A percentile compares a stretch with the other conserved stretches of the same genome.
Conservation (phyloP, 2,888 invertebrate genomes). For the Chrysopilus asiliformis region DNA sequence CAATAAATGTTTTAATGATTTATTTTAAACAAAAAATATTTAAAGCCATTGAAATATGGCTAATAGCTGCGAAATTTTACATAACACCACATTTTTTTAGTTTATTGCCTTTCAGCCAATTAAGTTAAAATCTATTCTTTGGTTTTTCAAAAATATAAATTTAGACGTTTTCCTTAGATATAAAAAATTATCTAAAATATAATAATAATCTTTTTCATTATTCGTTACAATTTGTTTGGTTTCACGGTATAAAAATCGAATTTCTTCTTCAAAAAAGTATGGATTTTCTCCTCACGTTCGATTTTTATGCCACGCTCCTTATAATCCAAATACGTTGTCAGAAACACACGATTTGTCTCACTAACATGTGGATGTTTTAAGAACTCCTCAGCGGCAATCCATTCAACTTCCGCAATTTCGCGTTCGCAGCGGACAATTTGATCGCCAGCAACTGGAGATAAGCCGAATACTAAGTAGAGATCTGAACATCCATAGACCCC, state of each 20-base stretch:
- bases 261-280: conserved; percentile 28
- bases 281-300: conserved; percentile 38
- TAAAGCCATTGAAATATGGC: too few relatives aligned
- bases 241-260: conserved; percentile 22
- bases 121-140: too few relatives aligned
- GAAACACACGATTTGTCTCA: conserved; percentile 54
- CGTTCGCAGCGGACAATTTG: conserved; percentile 56
- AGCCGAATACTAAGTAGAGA: conserved; percentile 64
- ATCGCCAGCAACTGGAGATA: conserved; percentile 49
- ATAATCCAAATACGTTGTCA: conserved; percentile 52
- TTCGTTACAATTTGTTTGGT: not conserved
- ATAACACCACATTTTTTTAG: too few relatives aligned
- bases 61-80: too few relatives aligned
- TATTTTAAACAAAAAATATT: too few relatives aligned
- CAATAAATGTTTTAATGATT: too few relatives aligned
- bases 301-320: conserved; percentile 47
- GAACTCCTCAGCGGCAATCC: conserved; percentile 72
- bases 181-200: not conserved
- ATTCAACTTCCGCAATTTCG: conserved; percentile 65
- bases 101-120: too few relatives aligned
- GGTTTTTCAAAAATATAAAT: too few relatives aligned
- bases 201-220: not conserved
- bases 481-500: conserved; percentile 74
- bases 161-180: too few relatives aligned
- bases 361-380: conserved; percentile 56